Conservation (phyloP, 2,797 vertebrate genomes). For the Alectoris magna region DNA sequence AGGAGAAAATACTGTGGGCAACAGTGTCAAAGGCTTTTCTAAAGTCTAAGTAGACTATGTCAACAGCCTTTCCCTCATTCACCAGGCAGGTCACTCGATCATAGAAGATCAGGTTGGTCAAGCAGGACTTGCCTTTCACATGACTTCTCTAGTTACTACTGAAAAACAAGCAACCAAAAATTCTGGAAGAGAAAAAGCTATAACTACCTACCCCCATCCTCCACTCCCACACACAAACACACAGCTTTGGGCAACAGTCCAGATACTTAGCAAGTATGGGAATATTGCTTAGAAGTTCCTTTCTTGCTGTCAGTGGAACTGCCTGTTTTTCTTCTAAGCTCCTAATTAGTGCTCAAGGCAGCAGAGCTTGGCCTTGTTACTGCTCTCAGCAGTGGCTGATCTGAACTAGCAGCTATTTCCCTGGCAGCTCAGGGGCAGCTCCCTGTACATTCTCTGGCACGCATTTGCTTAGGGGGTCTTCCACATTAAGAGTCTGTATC, state of each 20-base stretch:
- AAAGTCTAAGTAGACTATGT: too few relatives aligned
- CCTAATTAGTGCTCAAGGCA: constrained; percentile 14
- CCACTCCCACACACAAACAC: background rate
- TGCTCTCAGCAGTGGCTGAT: background rate
- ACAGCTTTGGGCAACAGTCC: constrained; percentile 16
- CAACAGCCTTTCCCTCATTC: too few relatives aligned
- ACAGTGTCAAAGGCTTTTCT: too few relatives aligned
- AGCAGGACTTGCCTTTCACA: background rate
- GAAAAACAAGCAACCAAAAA: background rate
- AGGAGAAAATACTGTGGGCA: too few relatives aligned
- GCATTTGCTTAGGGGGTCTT: background rate
- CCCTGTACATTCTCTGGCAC: background rate
- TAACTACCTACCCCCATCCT: background rate
- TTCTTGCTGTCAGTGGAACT: background rate
- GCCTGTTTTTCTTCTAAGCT: constrained; percentile 35
- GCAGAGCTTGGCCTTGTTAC: background rate
- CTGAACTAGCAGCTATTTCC: background rate
- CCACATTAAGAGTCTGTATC: background rate
- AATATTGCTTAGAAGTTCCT: constrained; percentile 6
- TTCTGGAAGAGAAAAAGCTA: background rate
- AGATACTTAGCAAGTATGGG: constrained; percentile 15
- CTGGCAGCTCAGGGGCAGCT: background rate
- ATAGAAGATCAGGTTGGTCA: too few relatives aligned
- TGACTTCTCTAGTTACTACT: background rate
- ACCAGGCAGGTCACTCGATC: too few relatives aligned